These are phyloP conservation scores for Andrena bucephala DNA, from an alignment of 2,888 invertebrate genomes.

Conservation along the genomic window DNA sequence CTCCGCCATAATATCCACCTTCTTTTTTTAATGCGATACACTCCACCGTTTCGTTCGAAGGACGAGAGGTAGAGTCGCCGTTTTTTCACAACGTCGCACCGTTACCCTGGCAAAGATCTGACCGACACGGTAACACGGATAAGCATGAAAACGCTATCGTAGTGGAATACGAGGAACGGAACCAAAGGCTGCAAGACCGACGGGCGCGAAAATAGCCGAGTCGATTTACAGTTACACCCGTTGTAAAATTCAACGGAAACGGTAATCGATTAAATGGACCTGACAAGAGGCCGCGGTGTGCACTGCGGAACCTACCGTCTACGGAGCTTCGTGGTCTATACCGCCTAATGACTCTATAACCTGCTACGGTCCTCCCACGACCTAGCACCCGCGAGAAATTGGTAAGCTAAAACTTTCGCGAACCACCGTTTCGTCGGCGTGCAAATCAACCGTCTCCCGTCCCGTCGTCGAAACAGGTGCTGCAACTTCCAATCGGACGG, in stretches of 20 bases:
- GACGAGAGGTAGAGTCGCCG: conserved; percentile 16
- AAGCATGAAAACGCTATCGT: neutral
- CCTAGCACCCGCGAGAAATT: conserved; percentile 34
- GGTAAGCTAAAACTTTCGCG: conserved; percentile 37
- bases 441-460: conserved; percentile 37
- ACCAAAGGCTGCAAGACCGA: conserved; percentile 2
- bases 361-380: conserved; percentile 46
- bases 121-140: neutral
- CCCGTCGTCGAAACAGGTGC: neutral
- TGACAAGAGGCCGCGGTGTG: conserved; percentile 47
- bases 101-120: neutral
- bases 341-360: conserved; percentile 66
- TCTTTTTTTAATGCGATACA: conserved; percentile 41
- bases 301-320: conserved; percentile 24
- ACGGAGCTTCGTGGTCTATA: conserved; percentile 42
- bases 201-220: conserved; percentile 36
- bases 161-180: neutral
- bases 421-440: neutral
- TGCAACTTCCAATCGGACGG: neutral
- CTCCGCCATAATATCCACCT: conserved; percentile 42
- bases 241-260: conserved; percentile 61
- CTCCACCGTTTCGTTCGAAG: conserved; percentile 31
- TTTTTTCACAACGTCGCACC: conserved; percentile 14
- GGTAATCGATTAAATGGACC: conserved; percentile 67
- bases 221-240: conserved; percentile 30